Percentiles rank a stretch among this genome's conserved stretches.
These are phyloP conservation scores for Galerucella calmariensis DNA, from an alignment of 2,888 invertebrate species.

Conservation along the genomic window DNA sequence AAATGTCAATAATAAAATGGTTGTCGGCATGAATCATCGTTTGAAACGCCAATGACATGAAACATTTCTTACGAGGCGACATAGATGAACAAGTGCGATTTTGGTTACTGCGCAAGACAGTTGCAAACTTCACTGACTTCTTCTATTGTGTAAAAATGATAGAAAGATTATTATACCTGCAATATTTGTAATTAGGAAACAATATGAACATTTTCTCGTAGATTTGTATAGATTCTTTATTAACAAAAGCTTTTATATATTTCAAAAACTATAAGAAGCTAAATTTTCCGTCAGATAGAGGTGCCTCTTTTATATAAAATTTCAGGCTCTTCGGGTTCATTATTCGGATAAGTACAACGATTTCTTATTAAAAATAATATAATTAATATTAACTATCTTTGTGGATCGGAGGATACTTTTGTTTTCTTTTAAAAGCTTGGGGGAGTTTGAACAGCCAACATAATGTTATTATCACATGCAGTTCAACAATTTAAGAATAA, in stretches of 20 bases:
- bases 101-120: too few species aligned
- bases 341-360: slow-evolving; percentile 15
- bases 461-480: slow-evolving; percentile 64
- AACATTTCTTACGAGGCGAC: too few species aligned
- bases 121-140: too few species aligned
- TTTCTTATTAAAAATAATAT: slow-evolving; percentile 34
- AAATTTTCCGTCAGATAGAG: slow-evolving; percentile 24
- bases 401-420: slow-evolving; percentile 48
- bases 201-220: not conserved
- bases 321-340: slow-evolving; percentile 18
- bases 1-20: too few species aligned
- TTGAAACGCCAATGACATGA: too few species aligned
- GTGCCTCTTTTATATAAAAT: slow-evolving; percentile 25
- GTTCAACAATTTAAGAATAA: slow-evolving; percentile 60
- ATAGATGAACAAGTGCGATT: too few species aligned
- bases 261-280: slow-evolving; percentile 30
- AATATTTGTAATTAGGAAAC: too few species aligned
- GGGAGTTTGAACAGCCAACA: slow-evolving; percentile 60
- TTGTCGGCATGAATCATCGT: too few species aligned
- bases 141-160: too few species aligned
- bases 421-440: slow-evolving; percentile 53
- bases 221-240: slow-evolving; percentile 8
- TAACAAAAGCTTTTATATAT: slow-evolving; percentile 26
- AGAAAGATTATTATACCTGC: too few species aligned
- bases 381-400: slow-evolving; percentile 44